A percentile compares a stretch with the other conserved stretches of the same genome.
Evolutionary conservation across 2,888 invertebrate genomes (phyloP).

Genomic region (Ernsta delagoae): DNA sequence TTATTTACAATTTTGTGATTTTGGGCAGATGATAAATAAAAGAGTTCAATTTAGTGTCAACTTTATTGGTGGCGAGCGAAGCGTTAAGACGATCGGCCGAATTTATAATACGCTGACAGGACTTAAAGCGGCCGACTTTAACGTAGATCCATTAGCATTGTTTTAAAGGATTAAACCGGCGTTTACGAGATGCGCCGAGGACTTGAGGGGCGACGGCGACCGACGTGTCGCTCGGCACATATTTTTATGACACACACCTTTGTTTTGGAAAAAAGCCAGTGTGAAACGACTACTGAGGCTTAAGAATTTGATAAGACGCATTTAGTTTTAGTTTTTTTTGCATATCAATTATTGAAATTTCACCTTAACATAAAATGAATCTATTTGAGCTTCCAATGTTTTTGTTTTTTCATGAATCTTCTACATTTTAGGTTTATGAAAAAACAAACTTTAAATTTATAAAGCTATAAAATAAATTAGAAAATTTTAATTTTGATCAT

Average conservation of each 20-base stretch:
- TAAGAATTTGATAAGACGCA: slow-evolving; percentile 64
- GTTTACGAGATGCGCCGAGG: slow-evolving; percentile 66
- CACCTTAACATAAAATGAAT: no score
- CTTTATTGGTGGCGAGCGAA: slow-evolving; percentile 78
- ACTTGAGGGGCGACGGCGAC: slow-evolving; percentile 39
- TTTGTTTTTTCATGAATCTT: no score
- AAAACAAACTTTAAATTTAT: no score
- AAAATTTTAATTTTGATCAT: no score
- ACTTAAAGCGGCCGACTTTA: slow-evolving; percentile 69
- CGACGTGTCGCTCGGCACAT: slow-evolving; percentile 69
- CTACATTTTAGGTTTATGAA: no score
- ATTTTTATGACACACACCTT: slow-evolving; percentile 80
- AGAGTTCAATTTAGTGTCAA: slow-evolving; percentile 79
- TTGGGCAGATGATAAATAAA: slow-evolving; percentile 73
- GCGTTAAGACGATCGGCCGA: slow-evolving; percentile 77
- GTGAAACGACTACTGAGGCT: slow-evolving; percentile 76
- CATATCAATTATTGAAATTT: no score
- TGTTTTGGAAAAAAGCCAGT: slow-evolving; percentile 67
- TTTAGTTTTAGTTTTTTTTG: no score
- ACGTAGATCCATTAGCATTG: slow-evolving; percentile 83
- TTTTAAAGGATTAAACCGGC: slow-evolving; percentile 81
- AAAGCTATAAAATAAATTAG: no score
- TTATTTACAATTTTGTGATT: slow-evolving; percentile 78
- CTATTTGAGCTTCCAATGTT: no score
- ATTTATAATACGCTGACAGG: slow-evolving; percentile 77